Conservation (phyloP, 2,113 vertebrate species). For the Pachycephala philippinensis region DNA sequence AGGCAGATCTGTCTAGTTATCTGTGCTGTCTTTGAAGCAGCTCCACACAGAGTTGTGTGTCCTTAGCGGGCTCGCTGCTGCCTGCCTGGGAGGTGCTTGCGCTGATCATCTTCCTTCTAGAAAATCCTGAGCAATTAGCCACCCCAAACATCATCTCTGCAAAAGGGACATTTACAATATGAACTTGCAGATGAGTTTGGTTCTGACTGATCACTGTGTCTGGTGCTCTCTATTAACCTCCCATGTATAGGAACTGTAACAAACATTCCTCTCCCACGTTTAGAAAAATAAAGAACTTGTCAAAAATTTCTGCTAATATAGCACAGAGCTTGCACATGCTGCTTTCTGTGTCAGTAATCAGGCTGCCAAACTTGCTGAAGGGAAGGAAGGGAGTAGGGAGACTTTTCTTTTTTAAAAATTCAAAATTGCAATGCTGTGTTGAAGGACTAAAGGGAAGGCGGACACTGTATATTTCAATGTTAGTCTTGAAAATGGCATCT, state of each 20-base stretch:
- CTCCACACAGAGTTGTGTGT: slow-evolving; percentile 20
- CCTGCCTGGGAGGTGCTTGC: slow-evolving; percentile 43
- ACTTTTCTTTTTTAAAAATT: background rate
- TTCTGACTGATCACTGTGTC: background rate
- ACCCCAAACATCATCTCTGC: slow-evolving; percentile 13
- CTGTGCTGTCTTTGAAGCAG: slow-evolving; percentile 67
- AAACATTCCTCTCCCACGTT: background rate
- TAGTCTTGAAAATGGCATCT: background rate
- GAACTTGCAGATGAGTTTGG: slow-evolving; percentile 26
- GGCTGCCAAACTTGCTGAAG: background rate
- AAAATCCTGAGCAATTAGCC: slow-evolving; percentile 60
- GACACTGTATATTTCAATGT: background rate
- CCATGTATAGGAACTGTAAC: background rate
- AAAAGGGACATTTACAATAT: background rate
- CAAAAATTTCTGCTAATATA: background rate
- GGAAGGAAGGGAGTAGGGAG: background rate
- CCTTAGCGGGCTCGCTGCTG: slow-evolving; percentile 26
- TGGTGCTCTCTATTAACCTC: background rate
- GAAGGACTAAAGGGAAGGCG: background rate
- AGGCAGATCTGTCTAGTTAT: slow-evolving; percentile 72
- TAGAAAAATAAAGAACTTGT: slow-evolving; percentile 3
- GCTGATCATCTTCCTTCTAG: slow-evolving; percentile 43
- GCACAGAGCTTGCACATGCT: background rate
- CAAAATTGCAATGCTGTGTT: background rate
- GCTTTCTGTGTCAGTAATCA: background rate